Evolutionary conservation across 2,113 vertebrate genomes (phyloP), one percentile per base, ranked within the genome.

Genomic region (Alaudala cheleensis): DNA sequence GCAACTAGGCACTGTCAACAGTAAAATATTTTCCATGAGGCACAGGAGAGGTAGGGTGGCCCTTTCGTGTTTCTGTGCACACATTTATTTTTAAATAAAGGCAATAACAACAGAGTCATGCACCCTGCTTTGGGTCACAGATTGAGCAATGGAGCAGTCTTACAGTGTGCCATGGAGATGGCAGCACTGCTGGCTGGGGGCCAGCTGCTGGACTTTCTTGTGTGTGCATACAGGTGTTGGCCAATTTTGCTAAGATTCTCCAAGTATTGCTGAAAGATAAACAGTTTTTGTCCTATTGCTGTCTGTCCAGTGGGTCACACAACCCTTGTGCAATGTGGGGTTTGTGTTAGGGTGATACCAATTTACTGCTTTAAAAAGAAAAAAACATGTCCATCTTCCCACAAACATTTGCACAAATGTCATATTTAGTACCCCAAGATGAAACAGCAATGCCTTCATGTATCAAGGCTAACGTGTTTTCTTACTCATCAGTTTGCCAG

Each of bases 291-390:
- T 49, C 29, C 54, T 64, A 3, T 22, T 83, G 19, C 21, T 69
- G 3, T 40, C 82, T 50, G 7, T 33, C 56, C 56, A 70, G 33
- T 6, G 15, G 24, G n/a, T 45, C 47, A 74, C 54, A 91, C 6
- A 39, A 54, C 11, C 29, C 8, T 74, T 65, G n/a, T 40, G 37
- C 49, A 67, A 25, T 0, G 0, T 1, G 60, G 11, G 6, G 7
- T 54, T 73, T 85, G 9, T 64, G 21, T 71, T 34, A 61, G 39
- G 20, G 15, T 25, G 15, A 60, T 26, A 34, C 1, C 7, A 66
- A 5, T 53, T 49, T 21, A 44, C 17, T 49, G 10, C 5, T 26
- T 13, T 4, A 3, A 21, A 37, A 37, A 37, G 37, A 16, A 82
- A 79, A 16, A 82, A 79, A 61, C 51, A 28, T 3, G 2, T 11